A percentile compares a stretch with the other conserved stretches of the same genome.
phyloP scores from a whole-genome alignment of 2,888 invertebrate species.

The Cryptus armator region DNA sequence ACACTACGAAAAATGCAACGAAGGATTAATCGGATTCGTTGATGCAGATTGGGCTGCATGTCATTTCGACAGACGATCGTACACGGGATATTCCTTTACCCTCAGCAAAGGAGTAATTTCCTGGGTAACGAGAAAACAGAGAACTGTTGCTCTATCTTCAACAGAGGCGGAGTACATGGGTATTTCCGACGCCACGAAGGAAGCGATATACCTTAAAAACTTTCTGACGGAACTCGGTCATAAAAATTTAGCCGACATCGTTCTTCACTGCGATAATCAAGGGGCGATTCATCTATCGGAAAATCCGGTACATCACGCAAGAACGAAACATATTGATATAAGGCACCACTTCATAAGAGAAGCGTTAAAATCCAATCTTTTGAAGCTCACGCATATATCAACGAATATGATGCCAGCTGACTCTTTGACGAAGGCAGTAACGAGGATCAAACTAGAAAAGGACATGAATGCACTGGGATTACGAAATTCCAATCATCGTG shows the following conservation, averaged over 20 bases:
- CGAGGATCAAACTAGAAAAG: not conserved
- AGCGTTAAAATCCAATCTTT: not conserved
- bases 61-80: conserved; percentile 19
- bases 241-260: not conserved
- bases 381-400: conserved; percentile 30
- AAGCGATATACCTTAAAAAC: not conserved
- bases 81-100: conserved; percentile 44
- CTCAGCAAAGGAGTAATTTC: conserved; percentile 27
- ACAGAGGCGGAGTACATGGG: not conserved
- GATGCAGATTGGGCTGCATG: conserved; percentile 16
- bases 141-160: not conserved
- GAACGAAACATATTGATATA: conserved; percentile 71
- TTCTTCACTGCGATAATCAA: conserved; percentile 65
- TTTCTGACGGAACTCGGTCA: not conserved
- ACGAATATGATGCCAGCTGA: conserved; percentile 46
- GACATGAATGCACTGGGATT: no score
- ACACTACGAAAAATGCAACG: not conserved
- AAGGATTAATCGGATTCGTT: not conserved
- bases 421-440: conserved; percentile 39
- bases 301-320: conserved; percentile 55
- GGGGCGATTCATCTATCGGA: conserved; percentile 66
- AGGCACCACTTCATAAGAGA: conserved; percentile 67
- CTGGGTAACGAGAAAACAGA: conserved; percentile 27
- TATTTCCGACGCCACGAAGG: not conserved
- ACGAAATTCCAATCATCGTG: no score